These are phyloP conservation scores for Silurus aristotelis DNA, from an alignment of 2,797 vertebrate genomes.

Conservation along the genomic window DNA sequence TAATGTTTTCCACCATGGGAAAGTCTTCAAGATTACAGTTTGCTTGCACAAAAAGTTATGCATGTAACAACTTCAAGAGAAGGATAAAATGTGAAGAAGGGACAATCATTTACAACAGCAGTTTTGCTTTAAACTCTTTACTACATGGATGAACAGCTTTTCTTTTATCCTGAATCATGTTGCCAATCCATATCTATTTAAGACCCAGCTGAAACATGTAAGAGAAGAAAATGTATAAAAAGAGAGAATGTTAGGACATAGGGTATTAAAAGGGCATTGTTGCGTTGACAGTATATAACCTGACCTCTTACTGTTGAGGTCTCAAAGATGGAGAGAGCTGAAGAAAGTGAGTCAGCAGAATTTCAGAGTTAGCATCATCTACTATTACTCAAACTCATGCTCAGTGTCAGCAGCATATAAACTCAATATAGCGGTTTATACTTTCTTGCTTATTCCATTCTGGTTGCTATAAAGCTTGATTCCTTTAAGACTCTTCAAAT, in stretches of 20 bases:
- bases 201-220: background rate
- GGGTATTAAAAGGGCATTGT: conserved; percentile 27
- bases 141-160: background rate
- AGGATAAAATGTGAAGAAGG: no score
- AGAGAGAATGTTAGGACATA: background rate
- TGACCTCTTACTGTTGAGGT: conserved; percentile 29
- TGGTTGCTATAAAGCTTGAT: conserved; percentile 8
- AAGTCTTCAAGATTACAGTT: background rate
- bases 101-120: no score
- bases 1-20: background rate
- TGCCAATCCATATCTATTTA: conserved; percentile 8
- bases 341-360: background rate
- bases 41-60: no score
- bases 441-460: background rate
- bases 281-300: conserved; percentile 15
- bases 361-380: background rate
- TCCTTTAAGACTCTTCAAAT: conserved; percentile 57
- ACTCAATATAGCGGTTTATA: conserved; percentile 13
- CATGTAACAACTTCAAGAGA: no score
- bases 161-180: background rate
- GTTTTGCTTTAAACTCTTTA: background rate
- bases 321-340: background rate
- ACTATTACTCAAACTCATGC: conserved; percentile 11
- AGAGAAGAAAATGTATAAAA: background rate
- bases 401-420: conserved; percentile 10